Evolutionary conservation across 2,797 vertebrate species (phyloP), one percentile per base, ranked within the genome.

Genomic region (Sebastes matsubarae): DNA sequence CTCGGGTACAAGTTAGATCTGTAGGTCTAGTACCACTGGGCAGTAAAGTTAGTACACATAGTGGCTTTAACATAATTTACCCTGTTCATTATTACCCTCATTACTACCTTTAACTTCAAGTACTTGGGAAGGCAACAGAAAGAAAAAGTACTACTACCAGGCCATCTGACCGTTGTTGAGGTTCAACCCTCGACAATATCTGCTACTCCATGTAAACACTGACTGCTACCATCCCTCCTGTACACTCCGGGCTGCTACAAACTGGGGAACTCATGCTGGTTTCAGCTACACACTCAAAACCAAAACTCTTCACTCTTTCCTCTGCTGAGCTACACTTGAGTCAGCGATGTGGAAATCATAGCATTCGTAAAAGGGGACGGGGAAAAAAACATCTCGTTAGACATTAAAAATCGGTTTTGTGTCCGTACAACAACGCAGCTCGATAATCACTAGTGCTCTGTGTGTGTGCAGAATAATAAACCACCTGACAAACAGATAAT

Each of bases 201-300:
- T 88, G 90, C 92, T 92, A 85, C 87, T 89, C 79, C 73, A 66
- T 92, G 91, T 93, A 92, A 93, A 92, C 90, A 90, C 75, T 54
- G 86, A 86, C 89, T 91, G 89, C 92, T 92, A 93, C 89, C 77
- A 64, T 66, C 85, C 85, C 83, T 86, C 78, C 64, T 14, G 18
- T 72, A 70, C 66, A 24, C 81, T 84, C 67, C 8, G 12, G 50
- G 69, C 59, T 89, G 90, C 92, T 92, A 92, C 90, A 88, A 71
- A 84, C 55, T 27, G 38, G 64, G 50, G 66, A 83, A 85, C 36
- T 58, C 24, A 0, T 29, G 66, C 63, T 3, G 8, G n/a, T 66
- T 75, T 54, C 64, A 66, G 78, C 83, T 72, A 75, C 79, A 18
- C 30, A 8, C 52, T 18, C 16, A 68, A 8, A 34, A 59, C 75